Percentiles rank a stretch among this genome's conserved stretches.
Evolutionary conservation across 2,113 vertebrate genomes (phyloP).

Genomic region (Chitala chitala): DNA sequence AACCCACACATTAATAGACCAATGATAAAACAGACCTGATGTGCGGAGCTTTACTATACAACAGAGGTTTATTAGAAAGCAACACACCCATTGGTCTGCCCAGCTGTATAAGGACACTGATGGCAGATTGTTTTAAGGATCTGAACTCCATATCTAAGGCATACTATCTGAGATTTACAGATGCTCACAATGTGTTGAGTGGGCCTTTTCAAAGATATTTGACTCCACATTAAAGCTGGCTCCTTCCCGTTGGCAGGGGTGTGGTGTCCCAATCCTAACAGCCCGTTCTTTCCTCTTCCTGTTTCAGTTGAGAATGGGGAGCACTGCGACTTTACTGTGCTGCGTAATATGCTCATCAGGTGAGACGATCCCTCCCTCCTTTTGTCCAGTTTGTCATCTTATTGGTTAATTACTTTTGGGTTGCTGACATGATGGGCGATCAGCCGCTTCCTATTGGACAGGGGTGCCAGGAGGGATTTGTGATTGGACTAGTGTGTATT

Average conservation of each 20-base stretch:
- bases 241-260: neutral
- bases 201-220: conserved; percentile 56
- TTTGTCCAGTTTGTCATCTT: neutral
- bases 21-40: neutral
- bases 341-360: conserved; percentile 75
- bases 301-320: conserved; percentile 73
- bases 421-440: neutral
- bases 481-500: neutral
- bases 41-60: neutral
- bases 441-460: neutral
- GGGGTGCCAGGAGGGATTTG: neutral
- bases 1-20: conserved; percentile 16
- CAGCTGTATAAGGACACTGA: neutral
- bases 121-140: conserved; percentile 19
- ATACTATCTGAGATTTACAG: conserved; percentile 24
- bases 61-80: neutral
- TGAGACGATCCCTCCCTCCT: conserved; percentile 30
- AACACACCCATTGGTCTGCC: neutral
- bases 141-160: too few species aligned
- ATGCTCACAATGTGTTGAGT: conserved; percentile 27
- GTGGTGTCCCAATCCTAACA: neutral
- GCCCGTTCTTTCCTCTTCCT: conserved; percentile 21
- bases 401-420: neutral
- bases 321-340: conserved; percentile 72
- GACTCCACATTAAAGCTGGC: too few species aligned